These are phyloP conservation scores for Tokudaia muenninki DNA, from an alignment of 2,797 vertebrate genomes.

Conservation along the genomic window DNA sequence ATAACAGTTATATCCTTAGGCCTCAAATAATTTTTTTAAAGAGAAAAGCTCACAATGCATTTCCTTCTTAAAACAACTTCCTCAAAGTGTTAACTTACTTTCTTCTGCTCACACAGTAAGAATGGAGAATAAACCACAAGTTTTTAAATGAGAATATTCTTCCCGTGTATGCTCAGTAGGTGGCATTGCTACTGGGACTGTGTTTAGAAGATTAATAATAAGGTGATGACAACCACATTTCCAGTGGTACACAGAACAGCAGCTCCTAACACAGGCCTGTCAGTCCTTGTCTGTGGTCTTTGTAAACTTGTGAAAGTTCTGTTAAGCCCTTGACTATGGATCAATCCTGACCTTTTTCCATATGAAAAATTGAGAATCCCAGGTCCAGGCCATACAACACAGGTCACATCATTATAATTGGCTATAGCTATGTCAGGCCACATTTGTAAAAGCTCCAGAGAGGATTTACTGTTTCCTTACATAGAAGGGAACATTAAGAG, in stretches of 20 bases:
- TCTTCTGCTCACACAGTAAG: not conserved
- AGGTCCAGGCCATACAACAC: not conserved
- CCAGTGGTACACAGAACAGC: not conserved
- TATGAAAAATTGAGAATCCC: not conserved
- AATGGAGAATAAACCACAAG: not conserved
- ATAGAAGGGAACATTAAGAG: not conserved
- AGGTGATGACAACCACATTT: not conserved
- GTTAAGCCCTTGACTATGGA: not conserved
- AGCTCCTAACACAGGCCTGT: not conserved
- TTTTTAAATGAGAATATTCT: not conserved
- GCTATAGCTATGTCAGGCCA: not conserved
- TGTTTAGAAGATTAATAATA: not conserved
- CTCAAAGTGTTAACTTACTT: not conserved
- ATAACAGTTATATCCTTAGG: not conserved
- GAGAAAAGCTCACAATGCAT: not conserved
- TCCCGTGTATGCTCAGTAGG: not conserved
- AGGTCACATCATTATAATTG: not conserved
- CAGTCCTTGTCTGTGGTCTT: not conserved
- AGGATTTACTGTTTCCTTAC: slow-evolving; percentile 17
- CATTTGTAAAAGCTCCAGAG: not conserved
- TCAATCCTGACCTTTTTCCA: not conserved
- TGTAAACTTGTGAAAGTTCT: not conserved
- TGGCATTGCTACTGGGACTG: not conserved
- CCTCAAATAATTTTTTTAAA: not conserved
- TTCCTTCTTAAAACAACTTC: not conserved